These are phyloP conservation scores for Anticlea derivata DNA, from an alignment of 2,888 invertebrate species.

Conservation along the genomic window DNA sequence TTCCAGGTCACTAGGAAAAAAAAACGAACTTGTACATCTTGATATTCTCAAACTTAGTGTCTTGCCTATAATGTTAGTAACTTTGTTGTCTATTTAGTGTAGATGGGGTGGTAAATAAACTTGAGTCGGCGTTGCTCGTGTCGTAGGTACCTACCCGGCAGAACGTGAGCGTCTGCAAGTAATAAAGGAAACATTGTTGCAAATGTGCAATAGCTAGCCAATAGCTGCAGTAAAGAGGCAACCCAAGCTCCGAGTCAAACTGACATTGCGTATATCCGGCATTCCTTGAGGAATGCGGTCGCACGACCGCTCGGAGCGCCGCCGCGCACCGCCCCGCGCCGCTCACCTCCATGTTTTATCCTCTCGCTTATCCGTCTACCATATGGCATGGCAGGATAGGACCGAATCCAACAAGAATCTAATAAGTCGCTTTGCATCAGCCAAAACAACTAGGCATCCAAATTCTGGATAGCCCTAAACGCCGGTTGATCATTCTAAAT, in stretches of 20 bases:
- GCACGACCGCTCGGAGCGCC: slow-evolving; percentile 66
- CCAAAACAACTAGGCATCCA: background rate
- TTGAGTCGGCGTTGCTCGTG: slow-evolving; percentile 19
- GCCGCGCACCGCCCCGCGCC: slow-evolving; percentile 64
- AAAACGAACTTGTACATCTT: too few relatives aligned
- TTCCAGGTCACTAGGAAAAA: too few relatives aligned
- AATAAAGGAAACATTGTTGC: slow-evolving; percentile 47
- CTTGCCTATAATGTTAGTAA: too few relatives aligned
- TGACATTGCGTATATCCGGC: slow-evolving; percentile 82
- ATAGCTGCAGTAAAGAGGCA: slow-evolving; percentile 52
- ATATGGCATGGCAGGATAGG: slow-evolving; percentile 75
- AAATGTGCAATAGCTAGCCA: slow-evolving; percentile 51
- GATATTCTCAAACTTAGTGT: too few relatives aligned
- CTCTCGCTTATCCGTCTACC: slow-evolving; percentile 73
- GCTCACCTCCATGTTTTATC: slow-evolving; percentile 75
- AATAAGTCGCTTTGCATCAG: slow-evolving; percentile 37
- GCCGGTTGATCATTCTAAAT: slow-evolving; percentile 7
- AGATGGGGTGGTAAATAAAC: background rate
- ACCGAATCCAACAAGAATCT: slow-evolving; percentile 69
- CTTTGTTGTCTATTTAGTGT: too few relatives aligned
- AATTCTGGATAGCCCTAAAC: background rate
- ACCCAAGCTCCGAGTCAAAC: slow-evolving; percentile 65
- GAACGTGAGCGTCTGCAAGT: background rate
- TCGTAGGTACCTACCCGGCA: slow-evolving; percentile 22
- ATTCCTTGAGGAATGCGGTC: slow-evolving; percentile 82